These are phyloP conservation scores for Parus major DNA, from an alignment of 2,113 vertebrate genomes.

Conservation along the genomic window DNA sequence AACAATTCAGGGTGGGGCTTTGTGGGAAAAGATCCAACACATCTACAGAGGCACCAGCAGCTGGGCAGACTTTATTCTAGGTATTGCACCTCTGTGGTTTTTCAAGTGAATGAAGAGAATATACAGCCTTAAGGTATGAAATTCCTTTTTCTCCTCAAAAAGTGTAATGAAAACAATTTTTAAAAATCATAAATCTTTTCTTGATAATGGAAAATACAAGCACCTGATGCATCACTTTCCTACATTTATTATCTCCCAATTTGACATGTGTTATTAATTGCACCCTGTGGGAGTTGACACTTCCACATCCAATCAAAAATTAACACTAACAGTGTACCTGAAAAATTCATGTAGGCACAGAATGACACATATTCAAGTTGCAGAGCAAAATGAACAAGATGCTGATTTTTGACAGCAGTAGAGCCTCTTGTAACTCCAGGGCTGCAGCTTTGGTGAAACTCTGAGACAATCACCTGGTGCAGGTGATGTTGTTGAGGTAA, in stretches of 20 bases:
- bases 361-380: neutral
- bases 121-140: neutral
- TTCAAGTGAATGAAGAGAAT: neutral
- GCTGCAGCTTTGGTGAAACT: neutral
- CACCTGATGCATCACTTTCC: neutral
- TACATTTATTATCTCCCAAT: neutral
- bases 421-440: neutral
- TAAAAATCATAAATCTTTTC: neutral
- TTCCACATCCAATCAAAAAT: neutral
- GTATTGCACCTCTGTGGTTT: neutral
- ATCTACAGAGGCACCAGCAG: neutral
- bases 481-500: neutral
- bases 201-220: neutral
- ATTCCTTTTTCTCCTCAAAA: neutral
- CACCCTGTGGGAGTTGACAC: neutral
- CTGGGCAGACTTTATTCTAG: neutral
- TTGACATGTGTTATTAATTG: neutral
- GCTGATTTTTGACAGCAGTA: neutral
- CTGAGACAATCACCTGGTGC: neutral
- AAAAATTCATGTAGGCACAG: neutral
- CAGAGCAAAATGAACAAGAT: neutral
- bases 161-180: neutral
- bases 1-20: neutral
- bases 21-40: neutral
- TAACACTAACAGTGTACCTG: neutral